Evolutionary conservation across 2,113 vertebrate species (phyloP), one percentile per base, ranked within the genome.

Genomic region (Pedetes capensis): DNA sequence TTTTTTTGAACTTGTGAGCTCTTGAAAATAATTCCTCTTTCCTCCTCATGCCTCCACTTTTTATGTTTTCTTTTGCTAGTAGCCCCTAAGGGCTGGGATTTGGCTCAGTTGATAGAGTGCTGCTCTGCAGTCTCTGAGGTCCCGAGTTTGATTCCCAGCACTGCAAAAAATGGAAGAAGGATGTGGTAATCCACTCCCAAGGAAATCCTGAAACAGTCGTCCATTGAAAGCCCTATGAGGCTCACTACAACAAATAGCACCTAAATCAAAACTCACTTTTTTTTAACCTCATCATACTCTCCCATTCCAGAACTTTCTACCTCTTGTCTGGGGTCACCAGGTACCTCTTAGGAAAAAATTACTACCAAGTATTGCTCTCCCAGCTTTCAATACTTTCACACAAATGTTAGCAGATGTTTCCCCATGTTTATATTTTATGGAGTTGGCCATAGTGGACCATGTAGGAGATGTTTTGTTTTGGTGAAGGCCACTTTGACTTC

Each of bases 1-100:
- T 22, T n/a, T 72, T 64, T 95, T 78, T 68, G 71, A 92, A 92
- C 49, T 78, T 32, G 1, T 49, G 49, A 84, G 39, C 51, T 92
- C 69, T 91, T 89, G 71, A 96, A 93, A 53, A 84, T 18, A 59
- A 14, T 87, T 86, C 37, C 32, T 81, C 20, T 89, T 89, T 80
- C 37, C 17, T 68, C 42, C 72, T 93, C 69, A 42, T 22, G 34
- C 42, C 47, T 91, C 82, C 88, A 47, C 39, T 87, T 34, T 88
- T 86, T 71, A 37, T 63, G 29, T 80, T 92, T 92, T 76, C 23
- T n/a, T 95, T 87, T 25, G 49, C 42, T 53, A 27, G 49, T 71
- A 87, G 32, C 27, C 53, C 49, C 39, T 85, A 89, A 91, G n/a
- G n/a, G n/a, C n/a, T n/a, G n/a, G n/a, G n/a, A n/a, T n/a, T n/a